These are phyloP conservation scores for Mesocricetus auratus DNA, from an alignment of 2,113 vertebrate species.

Conservation along the genomic window DNA sequence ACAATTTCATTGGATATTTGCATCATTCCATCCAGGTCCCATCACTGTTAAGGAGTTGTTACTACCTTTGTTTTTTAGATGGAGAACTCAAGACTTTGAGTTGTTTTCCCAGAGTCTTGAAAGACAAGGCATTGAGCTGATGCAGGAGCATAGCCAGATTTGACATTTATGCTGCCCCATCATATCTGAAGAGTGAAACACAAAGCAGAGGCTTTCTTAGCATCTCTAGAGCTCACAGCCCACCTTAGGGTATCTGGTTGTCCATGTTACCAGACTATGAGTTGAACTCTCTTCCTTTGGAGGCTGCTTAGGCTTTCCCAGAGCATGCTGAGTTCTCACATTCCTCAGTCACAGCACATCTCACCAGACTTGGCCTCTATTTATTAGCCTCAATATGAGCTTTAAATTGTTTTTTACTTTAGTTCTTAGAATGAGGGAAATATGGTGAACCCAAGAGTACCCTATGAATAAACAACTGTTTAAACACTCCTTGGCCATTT, in stretches of 20 bases:
- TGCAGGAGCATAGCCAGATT: fast-evolving
- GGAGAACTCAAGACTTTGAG: neutral
- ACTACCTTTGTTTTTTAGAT: neutral
- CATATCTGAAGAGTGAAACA: neutral
- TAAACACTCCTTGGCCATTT: neutral
- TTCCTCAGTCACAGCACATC: neutral
- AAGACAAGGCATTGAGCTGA: neutral
- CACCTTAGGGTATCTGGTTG: neutral
- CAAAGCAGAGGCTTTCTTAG: neutral
- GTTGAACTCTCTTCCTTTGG: neutral
- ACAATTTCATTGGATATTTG: neutral
- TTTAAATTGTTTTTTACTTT: neutral
- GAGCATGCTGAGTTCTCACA: neutral
- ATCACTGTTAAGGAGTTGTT: neutral
- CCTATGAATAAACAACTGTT: neutral
- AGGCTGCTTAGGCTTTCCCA: neutral
- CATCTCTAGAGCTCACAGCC: fast-evolving
- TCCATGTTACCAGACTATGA: neutral
- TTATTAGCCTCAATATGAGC: neutral
- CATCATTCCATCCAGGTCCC: neutral
- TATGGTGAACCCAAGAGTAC: neutral
- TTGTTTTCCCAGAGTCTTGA: neutral
- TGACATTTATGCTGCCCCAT: fast-evolving
- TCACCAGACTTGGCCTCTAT: neutral
- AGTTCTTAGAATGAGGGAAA: constrained; percentile 19